Base-by-base conservation (phyloP, 2,888 invertebrate species). In the Macrophya annulata region DNA sequence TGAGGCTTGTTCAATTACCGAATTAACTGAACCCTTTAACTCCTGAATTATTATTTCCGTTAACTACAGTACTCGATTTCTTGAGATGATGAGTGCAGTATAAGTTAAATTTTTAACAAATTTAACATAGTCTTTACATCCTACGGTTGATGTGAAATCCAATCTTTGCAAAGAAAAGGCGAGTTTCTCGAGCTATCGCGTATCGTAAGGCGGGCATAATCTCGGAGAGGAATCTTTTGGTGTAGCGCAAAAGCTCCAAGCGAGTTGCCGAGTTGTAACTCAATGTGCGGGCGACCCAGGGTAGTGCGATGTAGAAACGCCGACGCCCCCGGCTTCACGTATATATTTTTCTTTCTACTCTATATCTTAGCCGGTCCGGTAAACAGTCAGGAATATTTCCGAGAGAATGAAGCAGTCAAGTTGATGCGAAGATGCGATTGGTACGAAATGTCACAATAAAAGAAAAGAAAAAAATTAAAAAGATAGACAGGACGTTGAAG, bases 201-300 rank as follows among this genome's bases (percentile, higher is more conserved):
- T 25, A 76, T 45, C 62, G 62, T 21, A 25, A 62, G 21, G 62
- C n/a, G 77, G 48, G 51, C 77, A 45, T 45, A 88, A 89, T 89
- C 89, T 88, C 77, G 72, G 85, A 86, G 86, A 87, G 86, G 88
- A 88, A 89, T 87, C 87, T 89, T 87, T 74, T 21, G n/a, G 88
- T 87, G 88, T 87, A 87, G 88, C 85, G 68, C 72, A 40, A 43
- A 51, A 55, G 51, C 31, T 77, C 31, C 25, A 51, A 55, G 77
- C n/a, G n/a, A 55, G 45, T 43, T 74, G 86, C 79, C 68, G 86
- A 85, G 88, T 88, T 89, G 89, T 89, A 90, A 90, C 88, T 90
- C 90, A 89, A 89, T 88, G 89, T 86, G 86, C 88, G 86, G 87
- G 82, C 88, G 88, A 88, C 86, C 87, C 88, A 86, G 86, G 87